phyloP scores from a whole-genome alignment of 2,797 vertebrate species.

The Discoglossus pictus region DNA sequence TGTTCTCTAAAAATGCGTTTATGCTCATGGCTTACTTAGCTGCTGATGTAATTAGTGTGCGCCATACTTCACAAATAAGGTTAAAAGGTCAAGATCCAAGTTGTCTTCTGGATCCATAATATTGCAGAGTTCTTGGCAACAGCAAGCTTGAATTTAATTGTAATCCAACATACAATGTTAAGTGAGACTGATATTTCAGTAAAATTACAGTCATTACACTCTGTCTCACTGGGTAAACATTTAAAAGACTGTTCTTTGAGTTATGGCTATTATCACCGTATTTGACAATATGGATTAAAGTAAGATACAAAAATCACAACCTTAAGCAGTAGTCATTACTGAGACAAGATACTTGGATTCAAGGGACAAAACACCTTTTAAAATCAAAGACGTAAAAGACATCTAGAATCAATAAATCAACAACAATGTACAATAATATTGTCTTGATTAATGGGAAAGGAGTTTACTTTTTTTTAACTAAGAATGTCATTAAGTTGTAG shows the following conservation, averaged over 20 bases:
- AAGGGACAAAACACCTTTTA: neutral
- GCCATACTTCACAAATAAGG: too few species aligned
- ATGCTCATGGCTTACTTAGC: too few species aligned
- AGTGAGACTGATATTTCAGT: neutral
- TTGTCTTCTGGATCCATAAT: too few species aligned
- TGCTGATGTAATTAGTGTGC: too few species aligned
- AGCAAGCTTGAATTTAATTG: neutral
- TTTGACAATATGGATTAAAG: conserved; percentile 7
- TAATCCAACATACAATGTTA: neutral
- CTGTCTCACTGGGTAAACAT: neutral
- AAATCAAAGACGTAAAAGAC: neutral
- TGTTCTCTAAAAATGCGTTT: too few species aligned
- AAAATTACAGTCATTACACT: neutral
- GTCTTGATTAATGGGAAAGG: too few species aligned
- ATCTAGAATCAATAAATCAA: conserved; percentile 5
- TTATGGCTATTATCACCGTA: neutral
- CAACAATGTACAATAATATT: neutral
- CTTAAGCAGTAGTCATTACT: neutral
- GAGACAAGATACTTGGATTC: conserved; percentile 5
- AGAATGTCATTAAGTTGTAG: too few species aligned
- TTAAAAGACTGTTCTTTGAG: neutral
- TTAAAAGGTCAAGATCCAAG: too few species aligned
- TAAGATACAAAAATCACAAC: neutral
- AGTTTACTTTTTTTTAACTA: too few species aligned
- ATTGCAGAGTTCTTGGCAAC: conserved; percentile 3